Base-by-base conservation (phyloP, 2,113 vertebrate genomes). In the Plotosus lineatus region DNA sequence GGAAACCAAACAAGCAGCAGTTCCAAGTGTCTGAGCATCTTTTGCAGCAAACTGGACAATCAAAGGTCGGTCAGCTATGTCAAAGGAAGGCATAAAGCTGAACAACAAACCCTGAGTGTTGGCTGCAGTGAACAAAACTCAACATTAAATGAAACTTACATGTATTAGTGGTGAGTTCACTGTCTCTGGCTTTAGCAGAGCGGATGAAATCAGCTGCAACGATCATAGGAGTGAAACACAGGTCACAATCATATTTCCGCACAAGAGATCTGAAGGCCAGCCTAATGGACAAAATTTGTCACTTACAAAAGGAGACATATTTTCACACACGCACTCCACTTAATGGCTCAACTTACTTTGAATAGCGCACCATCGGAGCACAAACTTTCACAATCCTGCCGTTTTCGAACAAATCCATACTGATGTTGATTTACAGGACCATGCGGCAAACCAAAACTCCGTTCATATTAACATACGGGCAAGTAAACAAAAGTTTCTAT, bases 161-260 rank as follows among this genome's bases (percentile, higher is more conserved):
- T 88, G 92, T 89, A 81, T 94, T 97, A 63, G 96, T 98, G n/a
- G 98, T 99, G 89, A 99, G 97, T 92, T 99, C 97, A 38, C 95
- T 98, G 91, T 99, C 95, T 92, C 98, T 95, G 79, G 98, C 98
- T 94, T 98, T 98, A 73, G 92, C 81, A 75, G 98, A 99, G 84
- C 92, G 91, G 89, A 98, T 91, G 90, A 98, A 99, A 90, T 98
- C 97, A 66, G 94, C 91, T 8, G 98, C 97, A 80, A 99, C 92
- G 53, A 99, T 98, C 97, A 99, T 99, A 10, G 97, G 98, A 1
- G 96, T 98, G 75, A 98, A 99, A 90, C 98, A 99, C 50, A 99
- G 89, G 83, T 99, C 97, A 21, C 97, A 99, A 82, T 84, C 77
- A 85, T 98, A 99, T 82, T 94, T 98, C 86, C 97, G 94, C 77